These are phyloP conservation scores for Rhabdomys dilectus DNA, from an alignment of 2,113 vertebrate genomes.

Conservation along the genomic window DNA sequence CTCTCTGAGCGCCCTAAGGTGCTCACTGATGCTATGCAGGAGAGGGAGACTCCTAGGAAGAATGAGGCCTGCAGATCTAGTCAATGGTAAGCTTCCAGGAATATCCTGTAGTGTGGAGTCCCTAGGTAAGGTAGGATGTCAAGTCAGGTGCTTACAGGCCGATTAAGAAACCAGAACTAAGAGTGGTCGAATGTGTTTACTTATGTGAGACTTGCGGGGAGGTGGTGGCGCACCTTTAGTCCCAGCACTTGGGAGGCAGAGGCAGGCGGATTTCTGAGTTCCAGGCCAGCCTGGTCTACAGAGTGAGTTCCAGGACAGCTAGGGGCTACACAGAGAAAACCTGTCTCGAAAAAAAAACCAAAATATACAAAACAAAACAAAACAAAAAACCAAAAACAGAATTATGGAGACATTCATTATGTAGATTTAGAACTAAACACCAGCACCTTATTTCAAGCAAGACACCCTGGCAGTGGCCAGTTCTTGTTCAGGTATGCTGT, in stretches of 20 bases:
- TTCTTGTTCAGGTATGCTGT: not conserved
- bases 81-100: not conserved
- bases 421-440: not conserved
- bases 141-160: not conserved
- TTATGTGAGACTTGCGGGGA: too few relatives aligned
- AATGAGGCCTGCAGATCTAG: too few relatives aligned
- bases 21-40: not conserved
- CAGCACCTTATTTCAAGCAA: not conserved
- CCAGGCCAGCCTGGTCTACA: too few relatives aligned
- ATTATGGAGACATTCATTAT: not conserved
- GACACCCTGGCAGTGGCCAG: not conserved
- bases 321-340: too few relatives aligned
- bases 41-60: not conserved
- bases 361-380: too few relatives aligned
- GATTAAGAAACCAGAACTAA: not conserved
- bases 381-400: not conserved
- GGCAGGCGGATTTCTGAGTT: too few relatives aligned
- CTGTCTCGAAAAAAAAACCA: too few relatives aligned
- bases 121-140: not conserved
- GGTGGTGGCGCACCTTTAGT: too few relatives aligned
- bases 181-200: not conserved
- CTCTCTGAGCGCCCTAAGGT: not conserved
- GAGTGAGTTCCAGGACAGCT: too few relatives aligned
- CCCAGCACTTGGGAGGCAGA: too few relatives aligned
- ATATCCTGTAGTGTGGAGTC: not conserved